These are phyloP conservation scores for Cydia amplana DNA, from an alignment of 1,140 invertebrate species.

Conservation along the genomic window DNA sequence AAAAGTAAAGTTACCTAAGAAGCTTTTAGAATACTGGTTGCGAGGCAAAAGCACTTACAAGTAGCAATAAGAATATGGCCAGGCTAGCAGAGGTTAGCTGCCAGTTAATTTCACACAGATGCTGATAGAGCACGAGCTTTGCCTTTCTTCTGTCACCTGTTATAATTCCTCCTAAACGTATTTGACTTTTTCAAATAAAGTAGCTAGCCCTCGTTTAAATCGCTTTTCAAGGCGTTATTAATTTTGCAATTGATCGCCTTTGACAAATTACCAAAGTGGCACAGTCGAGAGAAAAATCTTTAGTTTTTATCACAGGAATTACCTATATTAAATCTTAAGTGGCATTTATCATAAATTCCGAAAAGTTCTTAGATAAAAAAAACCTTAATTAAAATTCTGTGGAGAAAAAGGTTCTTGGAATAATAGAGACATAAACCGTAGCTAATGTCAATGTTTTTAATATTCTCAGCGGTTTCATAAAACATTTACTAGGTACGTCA, in stretches of 20 bases:
- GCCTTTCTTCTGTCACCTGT: conserved; percentile 57
- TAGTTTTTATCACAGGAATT: neutral
- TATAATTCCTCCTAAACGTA: conserved; percentile 55
- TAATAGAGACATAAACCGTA: neutral
- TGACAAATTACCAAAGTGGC: conserved; percentile 36
- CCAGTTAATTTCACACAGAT: conserved; percentile 70
- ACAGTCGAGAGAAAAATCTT: conserved; percentile 4
- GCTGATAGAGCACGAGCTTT: conserved; percentile 67
- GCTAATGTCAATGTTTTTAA: neutral
- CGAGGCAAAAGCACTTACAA: neutral
- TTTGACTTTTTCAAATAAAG: conserved; percentile 27
- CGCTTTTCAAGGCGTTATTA: conserved; percentile 12
- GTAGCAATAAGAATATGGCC: conserved; percentile 32
- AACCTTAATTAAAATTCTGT: neutral
- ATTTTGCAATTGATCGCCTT: conserved; percentile 35
- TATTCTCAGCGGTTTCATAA: neutral
- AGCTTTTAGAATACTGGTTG: neutral
- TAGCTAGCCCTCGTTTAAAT: neutral
- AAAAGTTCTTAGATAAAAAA: too few relatives aligned
- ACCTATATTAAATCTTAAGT: neutral
- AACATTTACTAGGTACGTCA: neutral
- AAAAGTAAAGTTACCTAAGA: too few relatives aligned
- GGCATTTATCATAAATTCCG: too few relatives aligned
- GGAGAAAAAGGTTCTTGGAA: neutral
- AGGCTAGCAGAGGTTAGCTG: conserved; percentile 49